These are phyloP conservation scores for Glossophaga mutica DNA, from an alignment of 2,797 vertebrate species.

Conservation along the genomic window DNA sequence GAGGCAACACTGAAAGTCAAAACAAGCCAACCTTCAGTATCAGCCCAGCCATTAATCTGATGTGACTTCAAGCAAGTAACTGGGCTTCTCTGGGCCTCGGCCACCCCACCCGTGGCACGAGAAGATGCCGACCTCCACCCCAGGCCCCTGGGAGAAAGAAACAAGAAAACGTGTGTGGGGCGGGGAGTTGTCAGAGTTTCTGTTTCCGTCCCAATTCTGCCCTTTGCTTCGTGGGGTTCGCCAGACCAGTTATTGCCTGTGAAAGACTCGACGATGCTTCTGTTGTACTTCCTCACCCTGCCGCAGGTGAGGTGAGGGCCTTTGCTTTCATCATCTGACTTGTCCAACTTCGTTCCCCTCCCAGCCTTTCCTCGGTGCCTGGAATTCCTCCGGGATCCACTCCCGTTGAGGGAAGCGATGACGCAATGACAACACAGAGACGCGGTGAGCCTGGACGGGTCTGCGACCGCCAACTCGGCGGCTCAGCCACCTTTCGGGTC, in stretches of 20 bases:
- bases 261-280: not conserved
- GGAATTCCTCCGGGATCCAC: not conserved
- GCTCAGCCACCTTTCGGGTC: not conserved
- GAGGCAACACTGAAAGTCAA: not conserved
- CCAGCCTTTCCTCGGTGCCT: not conserved
- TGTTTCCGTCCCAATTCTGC: not conserved
- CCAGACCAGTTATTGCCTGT: not conserved
- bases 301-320: constrained; percentile 1
- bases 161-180: not conserved
- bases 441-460: not conserved
- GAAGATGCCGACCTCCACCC: not conserved
- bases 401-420: not conserved
- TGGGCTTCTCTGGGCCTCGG: not conserved
- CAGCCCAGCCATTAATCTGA: not conserved
- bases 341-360: not conserved
- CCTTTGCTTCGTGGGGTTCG: constrained; percentile 17
- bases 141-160: not conserved
- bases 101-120: not conserved
- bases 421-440: not conserved
- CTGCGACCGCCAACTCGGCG: not conserved
- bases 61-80: not conserved
- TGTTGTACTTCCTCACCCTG: constrained; percentile 25
- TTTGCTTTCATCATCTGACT: not conserved
- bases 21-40: not conserved
- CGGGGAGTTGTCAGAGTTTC: not conserved